phyloP scores from a whole-genome alignment of 2,797 vertebrate genomes.

The Scleropages formosus region DNA sequence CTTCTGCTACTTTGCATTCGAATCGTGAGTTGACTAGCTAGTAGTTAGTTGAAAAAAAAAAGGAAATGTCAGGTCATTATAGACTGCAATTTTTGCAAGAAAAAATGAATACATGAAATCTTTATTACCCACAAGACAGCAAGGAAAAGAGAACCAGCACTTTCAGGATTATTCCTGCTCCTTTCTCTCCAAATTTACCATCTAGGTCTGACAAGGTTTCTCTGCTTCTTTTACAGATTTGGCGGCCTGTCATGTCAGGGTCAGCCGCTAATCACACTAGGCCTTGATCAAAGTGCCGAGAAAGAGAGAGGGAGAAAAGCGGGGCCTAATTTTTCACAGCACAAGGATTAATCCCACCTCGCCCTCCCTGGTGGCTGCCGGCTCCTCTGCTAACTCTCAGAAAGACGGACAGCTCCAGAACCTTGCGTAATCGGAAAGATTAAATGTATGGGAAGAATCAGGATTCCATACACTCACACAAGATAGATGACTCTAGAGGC shows the following conservation, averaged over 20 bases:
- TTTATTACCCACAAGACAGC: constrained; percentile 78
- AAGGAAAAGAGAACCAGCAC: constrained; percentile 62
- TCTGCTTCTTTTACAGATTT: constrained; percentile 59
- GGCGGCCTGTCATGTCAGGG: constrained; percentile 67
- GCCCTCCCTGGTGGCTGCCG: constrained; percentile 36
- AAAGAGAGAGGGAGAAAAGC: constrained; percentile 54
- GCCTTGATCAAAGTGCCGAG: constrained; percentile 70
- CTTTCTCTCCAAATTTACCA: constrained; percentile 62
- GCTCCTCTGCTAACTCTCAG: constrained; percentile 46
- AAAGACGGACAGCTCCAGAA: constrained; percentile 42
- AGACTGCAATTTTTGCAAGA: constrained; percentile 71
- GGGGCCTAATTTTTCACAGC: constrained; percentile 63
- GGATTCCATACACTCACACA: constrained; percentile 45
- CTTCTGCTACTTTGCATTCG: constrained; percentile 64
- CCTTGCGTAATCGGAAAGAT: constrained; percentile 63
- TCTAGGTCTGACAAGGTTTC: constrained; percentile 54
- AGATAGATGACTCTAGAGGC: constrained; percentile 60
- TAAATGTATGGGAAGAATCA: constrained; percentile 54
- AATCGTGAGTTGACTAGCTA: constrained; percentile 66
- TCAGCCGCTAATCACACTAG: constrained; percentile 71
- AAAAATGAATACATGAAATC: constrained; percentile 81
- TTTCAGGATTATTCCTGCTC: constrained; percentile 64
- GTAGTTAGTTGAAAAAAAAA: constrained; percentile 66
- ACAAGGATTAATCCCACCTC: constrained; percentile 62
- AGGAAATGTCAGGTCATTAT: constrained; percentile 78